Evolutionary conservation across 37 sponge, comb jelly and placozoan genomes (phyloP).

Genomic region (Crambe crambe): DNA sequence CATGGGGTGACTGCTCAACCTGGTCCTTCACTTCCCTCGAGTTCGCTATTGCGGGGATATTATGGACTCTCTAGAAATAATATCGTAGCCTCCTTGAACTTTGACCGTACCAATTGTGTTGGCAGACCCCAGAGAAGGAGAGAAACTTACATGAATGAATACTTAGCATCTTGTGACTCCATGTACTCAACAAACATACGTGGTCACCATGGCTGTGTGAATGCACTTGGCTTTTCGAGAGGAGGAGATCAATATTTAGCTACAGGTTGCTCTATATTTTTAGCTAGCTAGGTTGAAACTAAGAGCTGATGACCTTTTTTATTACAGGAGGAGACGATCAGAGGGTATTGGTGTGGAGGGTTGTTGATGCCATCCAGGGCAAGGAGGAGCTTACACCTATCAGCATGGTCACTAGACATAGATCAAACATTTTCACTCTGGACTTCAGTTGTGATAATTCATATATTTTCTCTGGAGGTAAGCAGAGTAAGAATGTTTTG

Average conservation of each 20-base stretch:
- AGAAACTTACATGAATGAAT: conserved; percentile 11
- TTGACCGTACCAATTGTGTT: too few relatives aligned
- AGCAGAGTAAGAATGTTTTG: background rate
- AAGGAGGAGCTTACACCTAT: background rate
- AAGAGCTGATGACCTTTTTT: too few relatives aligned
- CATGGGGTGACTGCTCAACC: too few relatives aligned
- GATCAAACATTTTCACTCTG: conserved; percentile 54
- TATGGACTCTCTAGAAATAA: too few relatives aligned
- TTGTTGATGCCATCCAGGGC: conserved; percentile 22
- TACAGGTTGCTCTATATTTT: too few relatives aligned
- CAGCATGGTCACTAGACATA: conserved; percentile 32
- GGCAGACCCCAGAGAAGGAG: background rate
- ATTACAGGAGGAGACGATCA: conserved; percentile 60
- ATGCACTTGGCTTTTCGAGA: conserved; percentile 56
- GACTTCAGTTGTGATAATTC: conserved; percentile 47
- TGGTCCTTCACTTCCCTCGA: too few relatives aligned
- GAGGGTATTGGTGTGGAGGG: conserved; percentile 59
- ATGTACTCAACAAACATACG: conserved; percentile 31
- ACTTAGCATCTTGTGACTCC: background rate
- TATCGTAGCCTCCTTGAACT: too few relatives aligned
- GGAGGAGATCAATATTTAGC: conserved; percentile 40
- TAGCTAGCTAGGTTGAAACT: background rate
- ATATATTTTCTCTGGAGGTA: conserved; percentile 59
- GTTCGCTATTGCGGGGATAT: too few relatives aligned
- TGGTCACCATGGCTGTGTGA: conserved; percentile 67